Base-by-base conservation (phyloP, 2,888 invertebrate genomes). In the Andricus quercusramuli region DNA sequence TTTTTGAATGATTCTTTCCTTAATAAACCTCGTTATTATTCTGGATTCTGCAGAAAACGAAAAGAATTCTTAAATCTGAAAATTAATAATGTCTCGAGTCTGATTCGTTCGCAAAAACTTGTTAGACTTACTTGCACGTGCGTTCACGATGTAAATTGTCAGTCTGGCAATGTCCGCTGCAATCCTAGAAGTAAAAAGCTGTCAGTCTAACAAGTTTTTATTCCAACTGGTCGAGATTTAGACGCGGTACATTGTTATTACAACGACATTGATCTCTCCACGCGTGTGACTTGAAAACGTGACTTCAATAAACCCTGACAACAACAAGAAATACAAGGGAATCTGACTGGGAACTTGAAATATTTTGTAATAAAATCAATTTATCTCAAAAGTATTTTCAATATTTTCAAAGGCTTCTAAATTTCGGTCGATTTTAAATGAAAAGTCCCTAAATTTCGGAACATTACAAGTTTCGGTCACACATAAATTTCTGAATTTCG, bases 181-280 rank as follows among this genome's bases (percentile, higher is more conserved):
- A 29, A 77, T 51, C 62, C 51, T 56, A 77, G 32, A 51, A 51
- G 59, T 37, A 77, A 77, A 68, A 68, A 68, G n/a, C 37, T 68
- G 59, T 77, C 13, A 59, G 25, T 59, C 62, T 59, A 77, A 59
- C 62, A 77, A 70, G 70, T 70, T 70, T 70, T 70, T 70, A 70
- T 70, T 64, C 13, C 25, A 64, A 22, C 62, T 64, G 47, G 51
- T 76, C 76, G 59, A 41, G 62, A 44, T 68, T 59, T 25, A 76
- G 59, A 37, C 59, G 37, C 62, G 25, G 77, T 47, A 77, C 62
- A 77, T 62, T 77, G 37, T 77, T 59, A 77, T 51, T 51, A 70
- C 47, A 51, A 70, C 70, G 70, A 47, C 70, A 70, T 70, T 70
- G 70, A 70, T 70, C 70, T 70, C 70, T 70, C 70, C 44, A 70